Percentiles rank a stretch among this genome's conserved stretches.
Evolutionary conservation across 1,140 invertebrate species (phyloP).

Genomic region (Hylaeus anthracinus): DNA sequence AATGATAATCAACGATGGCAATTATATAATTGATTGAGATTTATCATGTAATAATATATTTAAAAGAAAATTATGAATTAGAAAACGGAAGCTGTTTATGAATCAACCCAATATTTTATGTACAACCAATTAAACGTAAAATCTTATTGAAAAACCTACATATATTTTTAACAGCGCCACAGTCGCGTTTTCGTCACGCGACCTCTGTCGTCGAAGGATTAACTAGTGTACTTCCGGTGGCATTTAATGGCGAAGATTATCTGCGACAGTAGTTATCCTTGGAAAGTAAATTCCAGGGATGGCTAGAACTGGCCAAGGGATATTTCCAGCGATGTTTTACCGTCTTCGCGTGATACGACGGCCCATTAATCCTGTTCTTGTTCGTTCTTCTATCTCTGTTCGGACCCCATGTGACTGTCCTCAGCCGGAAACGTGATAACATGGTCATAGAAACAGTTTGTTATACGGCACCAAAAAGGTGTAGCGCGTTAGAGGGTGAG

Average conservation of each 20-base stretch:
- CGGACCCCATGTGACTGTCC: slow-evolving; percentile 51
- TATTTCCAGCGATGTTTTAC: slow-evolving; percentile 70
- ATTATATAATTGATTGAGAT: too few species aligned
- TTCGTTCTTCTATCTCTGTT: slow-evolving; percentile 35
- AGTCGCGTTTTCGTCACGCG: slow-evolving; percentile 20
- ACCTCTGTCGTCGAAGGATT: slow-evolving; percentile 11
- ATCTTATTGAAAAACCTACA: too few species aligned
- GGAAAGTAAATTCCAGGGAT: slow-evolving; percentile 55
- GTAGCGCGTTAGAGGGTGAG: neutral
- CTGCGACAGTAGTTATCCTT: slow-evolving; percentile 52
- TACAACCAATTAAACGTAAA: too few species aligned
- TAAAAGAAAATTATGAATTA: too few species aligned
- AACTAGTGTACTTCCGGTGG: slow-evolving; percentile 18
- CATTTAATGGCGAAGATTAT: slow-evolving; percentile 67
- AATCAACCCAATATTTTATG: too few species aligned
- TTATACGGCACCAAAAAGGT: slow-evolving; percentile 58
- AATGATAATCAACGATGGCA: too few species aligned
- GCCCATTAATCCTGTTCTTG: slow-evolving; percentile 72
- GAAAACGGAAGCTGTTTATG: too few species aligned
- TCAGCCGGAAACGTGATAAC: slow-evolving; percentile 70
- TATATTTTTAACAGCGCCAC: too few species aligned
- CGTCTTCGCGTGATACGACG: slow-evolving; percentile 68
- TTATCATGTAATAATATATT: too few species aligned
- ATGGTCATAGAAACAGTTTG: slow-evolving; percentile 66
- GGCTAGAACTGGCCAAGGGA: slow-evolving; percentile 45